Evolutionary conservation across 2,888 invertebrate genomes (phyloP).

Genomic region (Ennomos quercinarius): DNA sequence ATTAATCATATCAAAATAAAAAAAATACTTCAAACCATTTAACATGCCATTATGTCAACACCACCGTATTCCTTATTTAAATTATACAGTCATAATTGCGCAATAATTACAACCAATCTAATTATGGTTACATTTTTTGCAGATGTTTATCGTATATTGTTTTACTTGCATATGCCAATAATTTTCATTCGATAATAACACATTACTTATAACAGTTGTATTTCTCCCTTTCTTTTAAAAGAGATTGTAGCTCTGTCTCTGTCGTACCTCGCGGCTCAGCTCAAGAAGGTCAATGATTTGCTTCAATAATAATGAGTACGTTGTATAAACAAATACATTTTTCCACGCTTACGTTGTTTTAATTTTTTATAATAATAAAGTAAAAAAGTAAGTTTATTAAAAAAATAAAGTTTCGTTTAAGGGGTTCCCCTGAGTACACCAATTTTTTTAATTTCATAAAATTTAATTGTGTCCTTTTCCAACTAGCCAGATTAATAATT

Average conservation of each 20-base stretch:
- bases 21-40: too few species aligned
- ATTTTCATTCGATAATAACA: slow-evolving; percentile 19
- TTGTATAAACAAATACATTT: slow-evolving; percentile 4
- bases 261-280: slow-evolving; percentile 1
- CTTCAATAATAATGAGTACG: slow-evolving; percentile 16
- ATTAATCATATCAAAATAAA: too few species aligned
- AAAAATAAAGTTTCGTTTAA: too few species aligned
- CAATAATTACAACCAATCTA: slow-evolving; percentile 5
- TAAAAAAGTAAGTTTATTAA: too few species aligned
- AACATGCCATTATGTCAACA: slow-evolving; percentile 11
- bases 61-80: slow-evolving; percentile 13
- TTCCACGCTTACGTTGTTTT: background rate
- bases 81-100: slow-evolving; percentile 10
- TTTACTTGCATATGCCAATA: slow-evolving; percentile 3
- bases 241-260: background rate
- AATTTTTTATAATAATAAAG: background rate
- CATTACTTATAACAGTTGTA: slow-evolving; percentile 4
- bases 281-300: slow-evolving; percentile 18
- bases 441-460: too few species aligned
- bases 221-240: slow-evolving; percentile 10
- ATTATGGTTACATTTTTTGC: slow-evolving; percentile 6
- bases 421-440: too few species aligned
- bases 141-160: slow-evolving; percentile 11
- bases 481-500: too few species aligned
- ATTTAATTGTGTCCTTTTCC: too few species aligned